phyloP scores from a whole-genome alignment of 2,797 vertebrate genomes.

The Lacerta bilineata region DNA sequence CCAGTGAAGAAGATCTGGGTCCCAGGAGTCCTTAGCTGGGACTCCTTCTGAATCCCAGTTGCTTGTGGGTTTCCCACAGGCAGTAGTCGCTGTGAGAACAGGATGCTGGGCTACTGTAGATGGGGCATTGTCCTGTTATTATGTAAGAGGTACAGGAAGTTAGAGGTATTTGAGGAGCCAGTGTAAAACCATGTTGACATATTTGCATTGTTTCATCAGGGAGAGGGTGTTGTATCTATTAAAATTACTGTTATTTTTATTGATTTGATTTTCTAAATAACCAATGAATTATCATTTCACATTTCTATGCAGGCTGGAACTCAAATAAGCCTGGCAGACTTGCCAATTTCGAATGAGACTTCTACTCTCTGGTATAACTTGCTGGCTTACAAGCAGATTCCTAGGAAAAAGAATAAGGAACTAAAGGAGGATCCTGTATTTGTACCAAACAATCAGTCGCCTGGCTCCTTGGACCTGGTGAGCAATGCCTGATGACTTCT shows the following conservation, averaged over 20 bases:
- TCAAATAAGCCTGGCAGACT: conserved; percentile 82
- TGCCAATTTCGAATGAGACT: conserved; percentile 75
- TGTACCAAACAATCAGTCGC: conserved; percentile 54
- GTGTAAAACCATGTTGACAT: not conserved
- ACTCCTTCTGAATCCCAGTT: no score
- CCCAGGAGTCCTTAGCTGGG: not conserved
- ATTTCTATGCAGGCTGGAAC: conserved; percentile 78
- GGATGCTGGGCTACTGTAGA: no score
- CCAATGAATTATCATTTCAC: conserved; percentile 7
- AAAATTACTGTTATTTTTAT: not conserved
- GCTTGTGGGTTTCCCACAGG: no score
- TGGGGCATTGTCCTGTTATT: no score
- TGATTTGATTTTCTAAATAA: no score
- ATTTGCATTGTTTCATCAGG: not conserved
- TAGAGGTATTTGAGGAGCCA: not conserved
- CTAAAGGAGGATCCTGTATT: conserved; percentile 66
- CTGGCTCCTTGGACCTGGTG: conserved; percentile 80
- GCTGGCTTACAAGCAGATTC: conserved; percentile 76
- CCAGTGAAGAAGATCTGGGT: conserved; percentile 3
- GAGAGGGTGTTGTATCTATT: not conserved
- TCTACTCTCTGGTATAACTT: conserved; percentile 84
- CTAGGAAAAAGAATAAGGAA: conserved; percentile 65
- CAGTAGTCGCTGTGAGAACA: no score
- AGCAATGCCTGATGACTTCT: conserved; percentile 45
- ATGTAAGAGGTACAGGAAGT: no score